Base-by-base conservation (phyloP, 2,113 vertebrate genomes). In the Syngnathoides biaculeatus region DNA sequence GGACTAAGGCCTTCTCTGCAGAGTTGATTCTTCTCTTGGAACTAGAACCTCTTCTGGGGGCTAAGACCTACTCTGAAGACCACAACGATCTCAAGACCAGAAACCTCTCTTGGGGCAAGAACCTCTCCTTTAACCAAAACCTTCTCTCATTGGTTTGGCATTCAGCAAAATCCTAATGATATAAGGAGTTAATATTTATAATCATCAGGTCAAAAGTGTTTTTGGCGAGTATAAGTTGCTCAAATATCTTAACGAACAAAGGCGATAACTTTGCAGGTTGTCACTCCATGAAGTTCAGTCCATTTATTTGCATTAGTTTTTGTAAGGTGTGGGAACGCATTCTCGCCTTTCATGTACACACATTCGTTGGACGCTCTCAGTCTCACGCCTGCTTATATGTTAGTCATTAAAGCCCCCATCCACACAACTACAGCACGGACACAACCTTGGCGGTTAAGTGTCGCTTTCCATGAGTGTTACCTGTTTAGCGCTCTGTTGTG, bases 401-500 rank as follows among this genome's bases (percentile, higher is more conserved):
- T 24, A 55, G 26, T 27, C 8, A 20, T 53, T 2, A 8, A 12
- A 38, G 30, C 30, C 10, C 17, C 9, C 57, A 58, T 58, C 30
- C 27, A 20, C 27, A 58, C 39, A 62, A 1, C 7, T 12, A 52
- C 3, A 22, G 10, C 2, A 52, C 20, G 26, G 26, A 56, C 53
- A n/a, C 53, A 42, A 22, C 20, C 38, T 14, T 15, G 38, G 20
- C 43, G 59, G 10, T 59, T 17, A 62, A 62, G 64, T 22, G 7
- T 65, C 55, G 50, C 64, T 1, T 60, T 73, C 45, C 57, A 64
- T 72, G 72, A 76, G 64, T 69, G 64, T 73, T 79, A 86, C 81
- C 81, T 87, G 43, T 79, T 72, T 63, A 57, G 35, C 20, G 30
- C 6, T 19, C 39, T 26, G 71, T n/a, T 58, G 65, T 2, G 35